A percentile compares a stretch with the other conserved stretches of the same genome.
These are phyloP conservation scores for Ichneumoninae sp. DNA, from an alignment of 2,888 invertebrate species.

Conservation along the genomic window DNA sequence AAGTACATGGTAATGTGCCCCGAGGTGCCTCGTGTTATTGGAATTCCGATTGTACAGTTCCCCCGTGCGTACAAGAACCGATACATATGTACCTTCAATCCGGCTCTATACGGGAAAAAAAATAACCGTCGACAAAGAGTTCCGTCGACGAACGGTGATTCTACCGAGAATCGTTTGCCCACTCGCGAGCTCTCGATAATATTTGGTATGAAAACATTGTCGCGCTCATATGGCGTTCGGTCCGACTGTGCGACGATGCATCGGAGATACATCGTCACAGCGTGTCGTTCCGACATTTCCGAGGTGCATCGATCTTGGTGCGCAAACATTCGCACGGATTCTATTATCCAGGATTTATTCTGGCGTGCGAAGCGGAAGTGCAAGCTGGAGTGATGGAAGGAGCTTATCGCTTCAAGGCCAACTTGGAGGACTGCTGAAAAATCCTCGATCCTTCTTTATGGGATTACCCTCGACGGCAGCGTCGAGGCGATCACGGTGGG, in stretches of 20 bases:
- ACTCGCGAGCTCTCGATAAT: neutral
- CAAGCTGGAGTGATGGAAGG: neutral
- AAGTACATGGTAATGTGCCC: neutral
- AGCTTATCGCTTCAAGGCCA: constrained; percentile 37
- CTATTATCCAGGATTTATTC: constrained; percentile 33
- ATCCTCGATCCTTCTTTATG: constrained; percentile 19
- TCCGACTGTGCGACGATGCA: neutral
- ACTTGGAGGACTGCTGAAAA: constrained; percentile 13
- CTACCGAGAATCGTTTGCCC: constrained; percentile 30
- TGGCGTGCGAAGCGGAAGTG: neutral
- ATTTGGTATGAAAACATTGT: constrained; percentile 37
- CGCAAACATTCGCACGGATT: constrained; percentile 37
- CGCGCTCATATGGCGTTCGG: neutral
- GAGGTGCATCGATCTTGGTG: constrained; percentile 11
- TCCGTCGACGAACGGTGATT: constrained; percentile 1
- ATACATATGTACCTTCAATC: neutral
- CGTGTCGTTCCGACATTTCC: constrained; percentile 1
- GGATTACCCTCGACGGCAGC: constrained; percentile 8
- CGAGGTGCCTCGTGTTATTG: neutral
- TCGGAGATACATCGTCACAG: neutral
- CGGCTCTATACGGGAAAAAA: neutral
- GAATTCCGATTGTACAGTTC: neutral
- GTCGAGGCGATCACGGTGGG: neutral
- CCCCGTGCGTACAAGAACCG: neutral
- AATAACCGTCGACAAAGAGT: constrained; percentile 12